A percentile compares a stretch with the other conserved stretches of the same genome.
These are phyloP conservation scores for Wiebesia pumilae DNA, from an alignment of 1,140 invertebrate genomes.

Conservation along the genomic window DNA sequence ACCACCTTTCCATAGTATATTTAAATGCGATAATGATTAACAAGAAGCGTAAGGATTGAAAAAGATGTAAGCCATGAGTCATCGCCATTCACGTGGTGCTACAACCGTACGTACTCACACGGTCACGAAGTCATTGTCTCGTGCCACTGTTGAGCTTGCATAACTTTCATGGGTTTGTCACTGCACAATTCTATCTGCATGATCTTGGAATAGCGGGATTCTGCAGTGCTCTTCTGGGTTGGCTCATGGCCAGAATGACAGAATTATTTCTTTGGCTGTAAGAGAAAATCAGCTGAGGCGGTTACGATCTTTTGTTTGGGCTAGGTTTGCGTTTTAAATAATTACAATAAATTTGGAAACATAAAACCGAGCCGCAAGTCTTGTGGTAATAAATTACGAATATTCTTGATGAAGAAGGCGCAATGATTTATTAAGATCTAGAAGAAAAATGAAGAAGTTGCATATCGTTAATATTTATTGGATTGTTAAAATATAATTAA, in stretches of 20 bases:
- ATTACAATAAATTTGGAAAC: not conserved
- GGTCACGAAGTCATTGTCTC: not conserved
- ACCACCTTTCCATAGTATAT: too few relatives aligned
- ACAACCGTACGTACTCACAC: not conserved
- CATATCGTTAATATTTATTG: too few relatives aligned
- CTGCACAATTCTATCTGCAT: not conserved
- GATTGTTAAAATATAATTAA: not conserved
- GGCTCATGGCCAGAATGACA: not conserved
- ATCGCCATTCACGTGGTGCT: slow-evolving; percentile 44
- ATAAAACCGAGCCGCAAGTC: too few relatives aligned
- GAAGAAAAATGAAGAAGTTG: too few relatives aligned
- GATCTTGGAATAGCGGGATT: not conserved
- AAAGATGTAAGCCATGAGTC: slow-evolving; percentile 31
- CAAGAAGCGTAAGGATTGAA: not conserved
- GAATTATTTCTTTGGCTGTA: not conserved
- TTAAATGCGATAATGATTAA: too few relatives aligned
- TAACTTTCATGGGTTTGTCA: not conserved
- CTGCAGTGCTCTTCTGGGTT: not conserved
- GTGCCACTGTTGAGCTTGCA: not conserved
- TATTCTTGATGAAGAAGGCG: too few relatives aligned
- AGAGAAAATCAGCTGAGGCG: not conserved
- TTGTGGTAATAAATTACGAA: too few relatives aligned
- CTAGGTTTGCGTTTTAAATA: too few relatives aligned
- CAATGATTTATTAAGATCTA: too few relatives aligned
- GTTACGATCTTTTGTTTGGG: not conserved